A percentile compares a stretch with the other conserved stretches of the same genome.
Conservation (phyloP, 2,888 invertebrate genomes). For the Reticulitermes lucifugus region DNA sequence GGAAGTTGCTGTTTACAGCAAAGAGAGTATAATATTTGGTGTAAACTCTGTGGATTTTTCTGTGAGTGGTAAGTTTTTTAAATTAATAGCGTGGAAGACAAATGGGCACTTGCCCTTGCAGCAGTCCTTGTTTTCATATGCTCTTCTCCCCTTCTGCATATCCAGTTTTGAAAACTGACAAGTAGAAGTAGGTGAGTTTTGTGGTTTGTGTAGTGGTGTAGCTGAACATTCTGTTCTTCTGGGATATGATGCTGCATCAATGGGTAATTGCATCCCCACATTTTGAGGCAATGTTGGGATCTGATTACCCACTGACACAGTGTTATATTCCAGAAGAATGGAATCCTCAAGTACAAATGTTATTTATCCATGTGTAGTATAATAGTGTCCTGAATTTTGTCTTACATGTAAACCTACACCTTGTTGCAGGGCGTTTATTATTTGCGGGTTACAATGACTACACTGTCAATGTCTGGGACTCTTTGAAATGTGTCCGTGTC, state of each 20-base stretch:
- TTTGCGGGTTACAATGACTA: conserved; percentile 99
- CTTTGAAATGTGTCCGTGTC: conserved; percentile 90
- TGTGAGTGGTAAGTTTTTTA: conserved; percentile 78
- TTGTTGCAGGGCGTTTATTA: conserved; percentile 80
- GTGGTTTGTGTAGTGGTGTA: too few relatives aligned
- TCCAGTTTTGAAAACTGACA: too few relatives aligned
- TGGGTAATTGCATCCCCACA: too few relatives aligned
- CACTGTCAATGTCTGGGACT: conserved; percentile 99
- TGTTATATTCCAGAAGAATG: not conserved
- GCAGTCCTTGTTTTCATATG: too few relatives aligned
- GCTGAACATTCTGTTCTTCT: too few relatives aligned
- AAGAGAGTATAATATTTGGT: conserved; percentile 97
- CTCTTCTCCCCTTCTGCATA: too few relatives aligned
- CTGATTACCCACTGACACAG: too few relatives aligned
- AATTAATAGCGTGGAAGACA: too few relatives aligned
- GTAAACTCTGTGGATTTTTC: conserved; percentile 98
- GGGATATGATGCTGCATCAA: not conserved
- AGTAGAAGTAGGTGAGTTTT: too few relatives aligned
- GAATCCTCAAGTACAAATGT: not conserved
- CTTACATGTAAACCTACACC: conserved; percentile 9
- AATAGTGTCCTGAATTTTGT: not conserved
- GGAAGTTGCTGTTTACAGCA: conserved; percentile 95
- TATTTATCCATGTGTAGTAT: not conserved
- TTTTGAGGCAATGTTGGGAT: too few relatives aligned
- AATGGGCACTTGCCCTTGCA: too few relatives aligned